A percentile compares a stretch with the other conserved stretches of the same genome.
Evolutionary conservation across 2,888 invertebrate species (phyloP).

Genomic region (Adelphocoris suturalis): DNA sequence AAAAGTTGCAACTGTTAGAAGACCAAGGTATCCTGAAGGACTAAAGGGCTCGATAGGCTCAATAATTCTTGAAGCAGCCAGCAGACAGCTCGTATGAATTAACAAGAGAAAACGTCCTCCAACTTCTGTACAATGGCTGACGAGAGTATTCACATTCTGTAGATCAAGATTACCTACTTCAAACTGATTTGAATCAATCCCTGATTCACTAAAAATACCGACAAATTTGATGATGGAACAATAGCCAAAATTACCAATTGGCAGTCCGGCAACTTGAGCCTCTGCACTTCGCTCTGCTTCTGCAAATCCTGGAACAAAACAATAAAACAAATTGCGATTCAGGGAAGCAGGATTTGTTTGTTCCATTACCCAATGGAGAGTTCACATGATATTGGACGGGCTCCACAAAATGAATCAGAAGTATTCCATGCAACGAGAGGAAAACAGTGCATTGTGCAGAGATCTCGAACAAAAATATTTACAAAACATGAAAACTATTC

Average conservation of each 20-base stretch:
- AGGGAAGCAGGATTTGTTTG: neutral
- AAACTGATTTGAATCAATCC: neutral
- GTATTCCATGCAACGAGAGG: neutral
- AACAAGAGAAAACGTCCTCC: neutral
- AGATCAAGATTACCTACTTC: too few species aligned
- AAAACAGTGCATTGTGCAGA: neutral
- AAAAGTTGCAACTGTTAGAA: too few species aligned
- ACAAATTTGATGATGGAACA: neutral
- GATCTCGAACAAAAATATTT: neutral
- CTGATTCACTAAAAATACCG: neutral
- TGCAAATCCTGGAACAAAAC: constrained; percentile 13
- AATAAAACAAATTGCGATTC: neutral
- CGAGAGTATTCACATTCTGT: neutral
- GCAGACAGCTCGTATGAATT: too few species aligned
- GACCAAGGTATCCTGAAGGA: too few species aligned
- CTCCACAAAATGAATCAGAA: neutral
- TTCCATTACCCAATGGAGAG: neutral
- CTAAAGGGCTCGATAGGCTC: too few species aligned
- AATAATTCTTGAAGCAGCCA: too few species aligned
- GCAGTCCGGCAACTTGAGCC: neutral
- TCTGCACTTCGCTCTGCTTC: constrained; percentile 3
- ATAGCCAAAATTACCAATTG: neutral
- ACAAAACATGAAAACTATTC: too few species aligned
- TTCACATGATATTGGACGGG: neutral
- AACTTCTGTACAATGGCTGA: neutral